phyloP scores from a whole-genome alignment of 1,140 invertebrate species.

The Steinernema khuongi region DNA sequence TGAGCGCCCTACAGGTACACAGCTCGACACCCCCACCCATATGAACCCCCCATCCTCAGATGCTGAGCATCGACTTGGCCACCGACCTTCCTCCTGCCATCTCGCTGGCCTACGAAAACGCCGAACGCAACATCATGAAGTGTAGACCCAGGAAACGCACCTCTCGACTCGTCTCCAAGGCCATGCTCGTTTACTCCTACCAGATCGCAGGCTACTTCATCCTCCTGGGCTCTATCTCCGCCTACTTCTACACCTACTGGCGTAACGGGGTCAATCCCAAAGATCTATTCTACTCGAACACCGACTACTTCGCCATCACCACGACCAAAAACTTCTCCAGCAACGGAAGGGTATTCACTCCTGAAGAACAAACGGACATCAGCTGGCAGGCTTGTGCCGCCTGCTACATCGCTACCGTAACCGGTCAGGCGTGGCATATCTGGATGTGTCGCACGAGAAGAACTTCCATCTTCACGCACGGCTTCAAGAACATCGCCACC shows the following conservation, averaged over 20 bases:
- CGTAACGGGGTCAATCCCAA: slow-evolving; percentile 24
- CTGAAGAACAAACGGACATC: slow-evolving; percentile 28
- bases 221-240: slow-evolving; percentile 23
- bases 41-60: slow-evolving; percentile 14
- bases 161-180: slow-evolving; percentile 31
- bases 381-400: slow-evolving; percentile 32
- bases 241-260: slow-evolving; percentile 35
- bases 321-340: slow-evolving; percentile 28
- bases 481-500: slow-evolving; percentile 30
- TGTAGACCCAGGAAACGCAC: slow-evolving; percentile 37
- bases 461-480: slow-evolving; percentile 32
- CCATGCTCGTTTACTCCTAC: slow-evolving; percentile 35
- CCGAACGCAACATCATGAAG: slow-evolving; percentile 56
- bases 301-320: slow-evolving; percentile 26
- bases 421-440: slow-evolving; percentile 32
- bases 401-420: slow-evolving; percentile 33
- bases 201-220: slow-evolving; percentile 30
- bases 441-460: slow-evolving; percentile 37
- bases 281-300: slow-evolving; percentile 29
- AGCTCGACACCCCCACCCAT: neutral
- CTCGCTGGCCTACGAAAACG: slow-evolving; percentile 52
- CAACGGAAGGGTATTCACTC: slow-evolving; percentile 19
- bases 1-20: slow-evolving; percentile 43
- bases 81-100: slow-evolving; percentile 44
- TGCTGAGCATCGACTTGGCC: slow-evolving; percentile 36